phyloP scores from a whole-genome alignment of 1,140 invertebrate genomes.

The Hypsibius dujardini region DNA sequence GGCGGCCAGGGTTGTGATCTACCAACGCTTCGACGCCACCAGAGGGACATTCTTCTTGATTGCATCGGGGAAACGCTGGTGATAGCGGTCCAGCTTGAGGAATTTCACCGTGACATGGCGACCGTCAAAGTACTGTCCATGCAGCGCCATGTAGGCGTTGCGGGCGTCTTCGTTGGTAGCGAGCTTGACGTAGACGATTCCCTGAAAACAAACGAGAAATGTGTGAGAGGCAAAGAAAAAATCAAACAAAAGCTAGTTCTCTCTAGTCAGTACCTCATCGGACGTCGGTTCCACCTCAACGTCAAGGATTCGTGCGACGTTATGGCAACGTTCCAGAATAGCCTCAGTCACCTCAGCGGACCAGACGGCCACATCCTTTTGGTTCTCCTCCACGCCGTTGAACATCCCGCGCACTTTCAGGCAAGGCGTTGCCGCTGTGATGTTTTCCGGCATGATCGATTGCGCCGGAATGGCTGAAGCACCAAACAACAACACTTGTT shows the following conservation, averaged over 20 bases:
- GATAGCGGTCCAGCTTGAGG: conserved; percentile 71
- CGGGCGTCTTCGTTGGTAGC: conserved; percentile 60
- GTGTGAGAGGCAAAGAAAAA: not conserved
- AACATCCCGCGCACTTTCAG: conserved; percentile 94
- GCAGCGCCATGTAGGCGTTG: conserved; percentile 64
- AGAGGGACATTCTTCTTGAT: not conserved
- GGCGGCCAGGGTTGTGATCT: too few relatives aligned
- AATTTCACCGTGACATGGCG: conserved; percentile 88
- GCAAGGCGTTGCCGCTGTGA: conserved; percentile 54
- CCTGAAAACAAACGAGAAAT: conserved; percentile 27
- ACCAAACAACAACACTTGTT: too few relatives aligned
- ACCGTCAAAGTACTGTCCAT: conserved; percentile 89
- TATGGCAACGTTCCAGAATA: conserved; percentile 69
- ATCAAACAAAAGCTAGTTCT: not conserved
- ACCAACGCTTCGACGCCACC: too few relatives aligned
- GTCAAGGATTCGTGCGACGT: conserved; percentile 60
- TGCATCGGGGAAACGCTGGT: conserved; percentile 74
- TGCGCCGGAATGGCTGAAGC: too few relatives aligned
- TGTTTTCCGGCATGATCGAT: not conserved
- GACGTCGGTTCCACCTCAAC: conserved; percentile 62
- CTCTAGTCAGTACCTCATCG: conserved; percentile 35
- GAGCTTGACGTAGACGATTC: conserved; percentile 74
- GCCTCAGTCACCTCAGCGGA: conserved; percentile 56
- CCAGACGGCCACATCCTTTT: conserved; percentile 32
- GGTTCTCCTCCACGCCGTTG: conserved; percentile 42